Percentiles rank a stretch among this genome's conserved stretches.
Evolutionary conservation across 2,797 vertebrate genomes (phyloP).

Genomic region (Hephaestus fuliginosus): DNA sequence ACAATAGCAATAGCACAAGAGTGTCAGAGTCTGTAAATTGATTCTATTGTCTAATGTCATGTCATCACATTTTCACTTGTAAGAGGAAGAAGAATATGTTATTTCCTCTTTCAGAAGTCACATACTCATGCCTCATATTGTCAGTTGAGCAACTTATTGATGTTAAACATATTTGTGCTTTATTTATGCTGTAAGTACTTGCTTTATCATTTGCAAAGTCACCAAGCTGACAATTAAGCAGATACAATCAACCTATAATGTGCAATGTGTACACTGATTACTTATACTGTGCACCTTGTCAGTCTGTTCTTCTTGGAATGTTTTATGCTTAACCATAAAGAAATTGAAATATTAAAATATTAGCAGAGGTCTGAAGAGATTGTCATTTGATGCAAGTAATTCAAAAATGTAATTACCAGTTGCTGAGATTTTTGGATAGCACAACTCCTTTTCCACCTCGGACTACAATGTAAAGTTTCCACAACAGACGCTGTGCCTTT

Average conservation of each 20-base stretch:
- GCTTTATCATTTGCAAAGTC: not conserved
- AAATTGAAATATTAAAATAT: not conserved
- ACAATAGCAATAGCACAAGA: not conserved
- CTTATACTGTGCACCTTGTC: not conserved
- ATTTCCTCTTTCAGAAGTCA: not conserved
- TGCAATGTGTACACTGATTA: not conserved
- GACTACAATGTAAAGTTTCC: not conserved
- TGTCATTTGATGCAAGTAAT: not conserved
- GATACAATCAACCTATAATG: not conserved
- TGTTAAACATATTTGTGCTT: not conserved
- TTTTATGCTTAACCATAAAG: not conserved
- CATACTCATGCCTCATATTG: not conserved
- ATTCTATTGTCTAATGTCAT: not conserved
- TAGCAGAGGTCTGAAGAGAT: not conserved
- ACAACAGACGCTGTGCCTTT: not conserved
- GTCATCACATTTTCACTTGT: not conserved
- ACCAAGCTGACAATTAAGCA: not conserved
- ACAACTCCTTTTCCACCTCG: not conserved
- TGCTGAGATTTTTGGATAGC: not conserved
- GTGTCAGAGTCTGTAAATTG: not conserved
- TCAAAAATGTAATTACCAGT: not conserved
- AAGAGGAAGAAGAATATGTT: not conserved
- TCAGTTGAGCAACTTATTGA: not conserved
- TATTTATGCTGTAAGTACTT: not conserved
- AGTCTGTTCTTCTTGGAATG: not conserved